These are phyloP conservation scores for Drosophila guanche DNA, from an alignment of 1,140 invertebrate species.

Conservation along the genomic window DNA sequence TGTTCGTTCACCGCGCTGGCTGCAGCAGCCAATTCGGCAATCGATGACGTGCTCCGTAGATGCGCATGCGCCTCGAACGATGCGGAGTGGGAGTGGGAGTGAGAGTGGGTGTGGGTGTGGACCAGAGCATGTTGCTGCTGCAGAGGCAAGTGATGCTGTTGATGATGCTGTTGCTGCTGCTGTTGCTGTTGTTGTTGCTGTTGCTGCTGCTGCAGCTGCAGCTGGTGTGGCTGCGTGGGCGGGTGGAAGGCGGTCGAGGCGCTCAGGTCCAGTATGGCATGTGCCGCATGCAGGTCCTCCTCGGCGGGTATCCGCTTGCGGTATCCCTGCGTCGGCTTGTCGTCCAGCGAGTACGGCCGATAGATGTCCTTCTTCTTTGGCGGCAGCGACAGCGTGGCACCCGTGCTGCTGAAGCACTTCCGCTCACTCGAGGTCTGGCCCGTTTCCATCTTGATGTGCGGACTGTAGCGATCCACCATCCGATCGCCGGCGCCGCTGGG, in stretches of 20 bases:
- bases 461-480: conserved; percentile 52
- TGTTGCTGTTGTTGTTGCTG: conserved; percentile 58
- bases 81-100: conserved; percentile 44
- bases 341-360: conserved; percentile 91
- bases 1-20: conserved; percentile 77
- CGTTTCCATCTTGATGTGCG: conserved; percentile 67
- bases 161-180: conserved; percentile 66
- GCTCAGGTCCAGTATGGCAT: conserved; percentile 93
- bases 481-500: conserved; percentile 60
- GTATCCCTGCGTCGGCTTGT: conserved; percentile 84
- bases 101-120: conserved; percentile 34
- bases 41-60: conserved; percentile 73
- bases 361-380: conserved; percentile 95
- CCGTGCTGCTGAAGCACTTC: conserved; percentile 91
- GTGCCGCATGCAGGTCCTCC: conserved; percentile 92
- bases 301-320: conserved; percentile 87
- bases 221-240: conserved; percentile 84
- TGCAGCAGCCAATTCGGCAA: conserved; percentile 78
- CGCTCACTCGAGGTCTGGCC: conserved; percentile 77
- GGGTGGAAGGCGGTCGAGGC: conserved; percentile 90
- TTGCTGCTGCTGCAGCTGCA: conserved; percentile 76
- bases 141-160: conserved; percentile 31
- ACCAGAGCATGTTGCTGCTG: conserved; percentile 42
- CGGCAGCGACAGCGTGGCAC: conserved; percentile 90
- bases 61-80: conserved; percentile 61